A percentile compares a stretch with the other conserved stretches of the same genome.
Evolutionary conservation across 2,797 vertebrate genomes (phyloP).

Genomic region (Pyrrhura leucotis): DNA sequence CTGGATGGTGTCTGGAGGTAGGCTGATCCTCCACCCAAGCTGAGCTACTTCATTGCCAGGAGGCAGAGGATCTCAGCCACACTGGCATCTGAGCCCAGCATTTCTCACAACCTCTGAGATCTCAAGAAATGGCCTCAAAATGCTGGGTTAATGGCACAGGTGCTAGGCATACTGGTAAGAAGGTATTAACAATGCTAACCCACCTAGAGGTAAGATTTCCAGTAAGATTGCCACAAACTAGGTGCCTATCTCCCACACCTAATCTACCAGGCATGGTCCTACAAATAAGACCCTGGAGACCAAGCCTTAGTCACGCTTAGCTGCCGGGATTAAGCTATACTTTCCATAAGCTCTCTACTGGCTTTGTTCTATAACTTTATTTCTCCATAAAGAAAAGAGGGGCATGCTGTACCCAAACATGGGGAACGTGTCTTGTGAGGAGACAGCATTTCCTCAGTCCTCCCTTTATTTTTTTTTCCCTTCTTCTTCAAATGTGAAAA

Average conservation of each 20-base stretch:
- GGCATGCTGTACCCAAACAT: neutral
- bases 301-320: neutral
- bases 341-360: neutral
- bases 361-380: neutral
- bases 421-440: neutral
- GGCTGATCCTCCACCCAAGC: neutral
- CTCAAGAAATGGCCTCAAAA: neutral
- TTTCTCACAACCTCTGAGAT: neutral
- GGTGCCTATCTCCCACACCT: neutral
- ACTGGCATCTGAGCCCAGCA: neutral
- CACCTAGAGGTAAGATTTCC: neutral
- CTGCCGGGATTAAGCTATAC: neutral
- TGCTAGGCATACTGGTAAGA: neutral
- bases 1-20: neutral
- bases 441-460: neutral
- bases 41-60: neutral
- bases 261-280: neutral
- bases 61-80: neutral
- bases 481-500: conserved; percentile 15
- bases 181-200: neutral
- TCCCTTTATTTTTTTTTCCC: neutral
- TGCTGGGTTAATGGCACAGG: neutral
- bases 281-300: neutral
- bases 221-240: neutral
- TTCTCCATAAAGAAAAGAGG: neutral